Conservation (phyloP, 2,113 vertebrate species). For the Labeo catla region DNA sequence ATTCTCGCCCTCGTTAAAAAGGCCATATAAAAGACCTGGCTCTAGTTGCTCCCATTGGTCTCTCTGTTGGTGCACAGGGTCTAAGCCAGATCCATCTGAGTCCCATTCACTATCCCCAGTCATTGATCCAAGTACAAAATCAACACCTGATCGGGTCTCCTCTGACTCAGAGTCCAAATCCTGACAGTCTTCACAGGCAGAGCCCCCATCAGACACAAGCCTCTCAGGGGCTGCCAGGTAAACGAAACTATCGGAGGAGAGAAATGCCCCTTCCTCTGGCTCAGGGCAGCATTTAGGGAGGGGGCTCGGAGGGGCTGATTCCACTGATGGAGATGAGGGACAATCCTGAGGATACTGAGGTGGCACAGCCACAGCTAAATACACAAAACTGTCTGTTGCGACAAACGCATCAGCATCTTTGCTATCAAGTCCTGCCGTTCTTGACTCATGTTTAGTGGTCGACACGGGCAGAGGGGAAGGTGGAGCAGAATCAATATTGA, state of each 20-base stretch:
- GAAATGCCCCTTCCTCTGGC: conserved; percentile 68
- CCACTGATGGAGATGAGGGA: conserved; percentile 71
- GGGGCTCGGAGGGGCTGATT: conserved; percentile 74
- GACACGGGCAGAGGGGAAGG: conserved; percentile 54
- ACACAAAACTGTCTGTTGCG: conserved; percentile 80
- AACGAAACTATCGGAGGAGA: conserved; percentile 79
- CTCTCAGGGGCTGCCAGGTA: conserved; percentile 81
- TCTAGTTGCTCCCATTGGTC: conserved; percentile 78
- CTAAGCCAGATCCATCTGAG: conserved; percentile 71
- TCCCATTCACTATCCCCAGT: conserved; percentile 82
- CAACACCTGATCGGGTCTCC: conserved; percentile 74
- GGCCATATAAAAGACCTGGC: conserved; percentile 69
- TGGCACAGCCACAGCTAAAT: conserved; percentile 78
- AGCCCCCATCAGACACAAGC: conserved; percentile 64
- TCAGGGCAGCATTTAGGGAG: conserved; percentile 66
- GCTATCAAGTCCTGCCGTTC: conserved; percentile 58
- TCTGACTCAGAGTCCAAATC: conserved; percentile 78
- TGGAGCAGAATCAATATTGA: conserved; percentile 45
- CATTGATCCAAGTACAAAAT: conserved; percentile 76
- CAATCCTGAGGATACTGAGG: conserved; percentile 65
- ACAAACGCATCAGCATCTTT: conserved; percentile 73
- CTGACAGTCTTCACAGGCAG: conserved; percentile 70
- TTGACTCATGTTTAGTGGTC: conserved; percentile 48
- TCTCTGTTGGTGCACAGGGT: conserved; percentile 58
- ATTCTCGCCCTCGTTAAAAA: conserved; percentile 65